A percentile compares a stretch with the other conserved stretches of the same genome.
phyloP scores from a whole-genome alignment of 2,113 vertebrate species.

The Pelmatolapia mariae region DNA sequence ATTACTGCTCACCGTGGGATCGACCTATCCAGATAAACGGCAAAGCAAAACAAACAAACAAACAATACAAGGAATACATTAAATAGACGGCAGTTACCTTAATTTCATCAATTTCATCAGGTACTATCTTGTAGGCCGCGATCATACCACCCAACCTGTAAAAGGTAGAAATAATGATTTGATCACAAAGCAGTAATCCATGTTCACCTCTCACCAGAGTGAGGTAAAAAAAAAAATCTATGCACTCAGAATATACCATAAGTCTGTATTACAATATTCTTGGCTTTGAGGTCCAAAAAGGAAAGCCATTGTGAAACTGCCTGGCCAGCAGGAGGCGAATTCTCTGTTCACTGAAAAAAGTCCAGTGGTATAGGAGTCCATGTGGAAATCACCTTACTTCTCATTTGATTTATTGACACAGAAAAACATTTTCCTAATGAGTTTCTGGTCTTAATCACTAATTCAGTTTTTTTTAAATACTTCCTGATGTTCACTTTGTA shows the following conservation, averaged over 20 bases:
- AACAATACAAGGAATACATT: neutral
- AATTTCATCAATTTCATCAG: constrained; percentile 98
- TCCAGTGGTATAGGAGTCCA: neutral
- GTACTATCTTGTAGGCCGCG: constrained; percentile 98
- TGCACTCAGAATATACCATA: neutral
- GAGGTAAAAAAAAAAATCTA: neutral
- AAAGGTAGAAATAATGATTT: constrained; percentile 39
- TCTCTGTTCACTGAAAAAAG: neutral
- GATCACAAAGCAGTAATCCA: neutral
- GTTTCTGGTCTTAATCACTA: neutral
- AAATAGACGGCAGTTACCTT: constrained; percentile 73
- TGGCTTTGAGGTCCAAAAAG: neutral
- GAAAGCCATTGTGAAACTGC: neutral
- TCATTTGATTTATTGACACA: neutral
- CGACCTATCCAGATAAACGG: neutral
- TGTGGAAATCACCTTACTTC: neutral
- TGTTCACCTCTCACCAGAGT: neutral
- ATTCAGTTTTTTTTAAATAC: neutral
- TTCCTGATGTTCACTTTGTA: neutral
- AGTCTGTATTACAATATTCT: neutral
- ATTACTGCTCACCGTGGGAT: neutral
- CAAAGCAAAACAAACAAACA: neutral
- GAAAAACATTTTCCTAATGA: neutral
- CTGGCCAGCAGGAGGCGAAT: neutral
- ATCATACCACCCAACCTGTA: constrained; percentile 96